Base-by-base conservation (phyloP, 2,888 invertebrate genomes). In the Campaea margaritaria region DNA sequence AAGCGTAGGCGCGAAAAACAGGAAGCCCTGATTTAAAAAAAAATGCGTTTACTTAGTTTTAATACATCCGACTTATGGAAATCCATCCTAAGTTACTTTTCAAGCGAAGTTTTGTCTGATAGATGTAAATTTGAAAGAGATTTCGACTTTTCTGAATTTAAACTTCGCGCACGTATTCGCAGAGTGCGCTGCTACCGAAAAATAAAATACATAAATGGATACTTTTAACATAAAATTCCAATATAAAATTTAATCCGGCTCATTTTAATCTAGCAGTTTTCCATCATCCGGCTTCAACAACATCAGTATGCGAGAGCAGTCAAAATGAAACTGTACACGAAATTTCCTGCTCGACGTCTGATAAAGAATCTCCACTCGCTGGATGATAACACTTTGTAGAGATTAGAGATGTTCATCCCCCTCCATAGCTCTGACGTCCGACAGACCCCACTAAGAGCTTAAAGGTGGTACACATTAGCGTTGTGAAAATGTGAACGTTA, bases 381-480 rank as follows among this genome's bases (percentile, higher is more conserved):
- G 44, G 46, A 50, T 45, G 56, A 62, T 64, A 62, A 57, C 61
- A 67, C 61, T 67, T 64, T 64, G 64, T 67, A 63, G 54, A 63
- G 64, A 67, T 67, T 64, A 67, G 60, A 64, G 61, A 61, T 60
- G 62, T 62, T 21, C 21, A 21, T 21, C 5, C 21, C 2, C 58
- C 57, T 52, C 58, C 31, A 42, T 34, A 12, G 14, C 51, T n/a
- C n/a, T 43, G 15, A 51, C 34, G 34, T 34, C 13, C 15, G 13
- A 45, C 44, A 27, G 10, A 27, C 57, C 58, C 57, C 48, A 58
- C 63, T 67, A 69, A 69, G 65, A 65, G 67, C 63, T 61, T 65
- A 39, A 53, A n/a, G 44, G 11, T 28, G 36, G 12, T 44, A 44
- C 11, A 48, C 38, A 43, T 44, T 42, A 46, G 28, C 31, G 34